These are phyloP conservation scores for Schizotus pectinicornis DNA, from an alignment of 2,888 invertebrate species.

Conservation along the genomic window DNA sequence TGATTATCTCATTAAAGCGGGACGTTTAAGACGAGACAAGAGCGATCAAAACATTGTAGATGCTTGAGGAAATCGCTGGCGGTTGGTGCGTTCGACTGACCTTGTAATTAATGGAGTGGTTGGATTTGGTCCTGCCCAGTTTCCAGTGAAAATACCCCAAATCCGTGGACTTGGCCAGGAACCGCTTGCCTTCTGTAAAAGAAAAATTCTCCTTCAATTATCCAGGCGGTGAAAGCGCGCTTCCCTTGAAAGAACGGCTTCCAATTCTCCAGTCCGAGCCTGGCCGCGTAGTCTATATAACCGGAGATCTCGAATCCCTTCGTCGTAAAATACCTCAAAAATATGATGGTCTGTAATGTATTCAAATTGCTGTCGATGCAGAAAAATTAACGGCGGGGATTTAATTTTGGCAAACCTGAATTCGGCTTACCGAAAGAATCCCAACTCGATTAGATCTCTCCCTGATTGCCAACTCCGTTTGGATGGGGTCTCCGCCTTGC, in stretches of 20 bases:
- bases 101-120: constrained; percentile 79
- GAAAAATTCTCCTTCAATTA: constrained; percentile 20
- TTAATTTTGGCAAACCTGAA: neutral
- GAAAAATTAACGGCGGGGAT: too few species aligned
- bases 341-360: constrained; percentile 74
- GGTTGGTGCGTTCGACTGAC: too few species aligned
- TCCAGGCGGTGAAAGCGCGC: neutral
- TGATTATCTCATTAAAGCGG: too few species aligned
- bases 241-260: constrained; percentile 71
- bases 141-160: constrained; percentile 82
- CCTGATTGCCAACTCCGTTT: constrained; percentile 72
- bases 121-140: constrained; percentile 71
- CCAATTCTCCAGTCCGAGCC: constrained; percentile 77
- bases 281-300: constrained; percentile 81
- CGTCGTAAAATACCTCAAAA: constrained; percentile 71
- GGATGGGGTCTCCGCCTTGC: constrained; percentile 65
- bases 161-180: constrained; percentile 74
- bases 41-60: too few species aligned
- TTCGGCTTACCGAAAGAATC: constrained; percentile 66
- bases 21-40: too few species aligned
- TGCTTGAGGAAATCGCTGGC: too few species aligned
- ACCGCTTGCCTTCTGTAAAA: constrained; percentile 55
- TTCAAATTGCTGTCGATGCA: constrained; percentile 30
- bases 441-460: constrained; percentile 78
- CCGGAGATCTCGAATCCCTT: constrained; percentile 82